phyloP scores from a whole-genome alignment of 2,797 vertebrate species.

The Manis pentadactyla region DNA sequence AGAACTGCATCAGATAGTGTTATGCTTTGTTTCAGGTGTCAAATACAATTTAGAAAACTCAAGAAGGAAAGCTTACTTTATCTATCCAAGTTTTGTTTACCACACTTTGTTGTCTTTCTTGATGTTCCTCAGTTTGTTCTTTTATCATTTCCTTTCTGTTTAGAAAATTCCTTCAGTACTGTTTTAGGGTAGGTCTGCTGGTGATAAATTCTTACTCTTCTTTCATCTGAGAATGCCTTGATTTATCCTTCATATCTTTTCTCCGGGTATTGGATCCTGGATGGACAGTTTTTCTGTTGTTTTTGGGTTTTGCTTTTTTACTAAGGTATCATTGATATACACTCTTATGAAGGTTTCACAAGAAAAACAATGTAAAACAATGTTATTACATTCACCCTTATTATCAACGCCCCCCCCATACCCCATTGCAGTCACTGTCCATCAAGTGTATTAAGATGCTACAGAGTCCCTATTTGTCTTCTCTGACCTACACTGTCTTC shows the following conservation, averaged over 20 bases:
- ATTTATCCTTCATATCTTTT: neutral
- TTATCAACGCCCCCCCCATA: no score
- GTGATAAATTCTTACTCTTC: neutral
- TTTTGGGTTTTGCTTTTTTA: no score
- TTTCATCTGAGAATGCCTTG: neutral
- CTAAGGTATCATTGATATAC: no score
- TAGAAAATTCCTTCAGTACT: neutral
- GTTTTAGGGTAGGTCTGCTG: neutral
- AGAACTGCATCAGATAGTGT: neutral
- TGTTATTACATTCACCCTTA: no score
- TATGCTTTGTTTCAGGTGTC: neutral
- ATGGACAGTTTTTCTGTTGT: neutral
- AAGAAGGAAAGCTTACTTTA: neutral
- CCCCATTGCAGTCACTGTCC: no score
- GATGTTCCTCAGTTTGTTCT: neutral
- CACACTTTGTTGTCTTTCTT: neutral
- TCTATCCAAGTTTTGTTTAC: neutral
- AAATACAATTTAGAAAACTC: conserved; percentile 11
- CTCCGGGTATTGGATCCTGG: neutral
- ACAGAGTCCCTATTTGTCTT: no score
- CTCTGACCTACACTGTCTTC: no score
- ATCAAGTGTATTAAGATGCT: no score
- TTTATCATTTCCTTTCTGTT: neutral
- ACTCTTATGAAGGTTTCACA: no score
- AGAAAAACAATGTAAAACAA: no score